These are phyloP conservation scores for Drosophila sulfurigaster DNA, from an alignment of 1,140 invertebrate genomes.

Conservation along the genomic window DNA sequence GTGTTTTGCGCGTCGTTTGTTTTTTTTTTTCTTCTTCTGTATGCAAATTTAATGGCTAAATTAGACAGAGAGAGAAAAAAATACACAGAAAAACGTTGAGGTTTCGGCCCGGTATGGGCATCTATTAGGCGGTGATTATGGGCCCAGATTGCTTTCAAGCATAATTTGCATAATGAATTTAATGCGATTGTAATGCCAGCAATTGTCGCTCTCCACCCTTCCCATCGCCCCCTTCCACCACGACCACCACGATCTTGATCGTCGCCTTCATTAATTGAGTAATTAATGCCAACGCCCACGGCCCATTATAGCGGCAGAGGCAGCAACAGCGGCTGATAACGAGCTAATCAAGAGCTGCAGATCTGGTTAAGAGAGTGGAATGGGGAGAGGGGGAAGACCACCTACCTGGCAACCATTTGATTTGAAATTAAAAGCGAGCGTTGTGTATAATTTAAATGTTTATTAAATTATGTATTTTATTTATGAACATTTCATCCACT, in stretches of 20 bases:
- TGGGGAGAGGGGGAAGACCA: slow-evolving; percentile 41
- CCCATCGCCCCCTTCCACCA: not conserved
- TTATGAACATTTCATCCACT: slow-evolving; percentile 51
- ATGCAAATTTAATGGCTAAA: slow-evolving; percentile 84
- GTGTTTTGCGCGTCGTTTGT: slow-evolving; percentile 33
- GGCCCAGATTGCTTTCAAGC: slow-evolving; percentile 54
- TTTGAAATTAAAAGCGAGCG: slow-evolving; percentile 39
- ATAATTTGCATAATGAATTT: slow-evolving; percentile 78
- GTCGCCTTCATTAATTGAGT: slow-evolving; percentile 70
- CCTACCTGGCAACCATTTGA: slow-evolving; percentile 52
- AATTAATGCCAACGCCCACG: slow-evolving; percentile 78
- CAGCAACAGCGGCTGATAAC: slow-evolving; percentile 26
- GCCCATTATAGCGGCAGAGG: slow-evolving; percentile 25
- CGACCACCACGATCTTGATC: slow-evolving; percentile 13
- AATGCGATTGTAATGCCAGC: slow-evolving; percentile 65
- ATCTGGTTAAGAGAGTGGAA: not conserved
- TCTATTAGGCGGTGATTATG: slow-evolving; percentile 73
- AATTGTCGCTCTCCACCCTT: slow-evolving; percentile 52
- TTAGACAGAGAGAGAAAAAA: slow-evolving; percentile 61
- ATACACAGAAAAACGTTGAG: slow-evolving; percentile 12
- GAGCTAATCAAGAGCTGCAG: slow-evolving; percentile 17
- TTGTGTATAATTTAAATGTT: slow-evolving; percentile 78
- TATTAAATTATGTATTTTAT: slow-evolving; percentile 79
- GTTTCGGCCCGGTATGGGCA: slow-evolving; percentile 41
- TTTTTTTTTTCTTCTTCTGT: slow-evolving; percentile 55